Percentiles rank a stretch among this genome's conserved stretches.
Conservation (phyloP, 2,888 invertebrate genomes). For the Odontocolon sp. region DNA sequence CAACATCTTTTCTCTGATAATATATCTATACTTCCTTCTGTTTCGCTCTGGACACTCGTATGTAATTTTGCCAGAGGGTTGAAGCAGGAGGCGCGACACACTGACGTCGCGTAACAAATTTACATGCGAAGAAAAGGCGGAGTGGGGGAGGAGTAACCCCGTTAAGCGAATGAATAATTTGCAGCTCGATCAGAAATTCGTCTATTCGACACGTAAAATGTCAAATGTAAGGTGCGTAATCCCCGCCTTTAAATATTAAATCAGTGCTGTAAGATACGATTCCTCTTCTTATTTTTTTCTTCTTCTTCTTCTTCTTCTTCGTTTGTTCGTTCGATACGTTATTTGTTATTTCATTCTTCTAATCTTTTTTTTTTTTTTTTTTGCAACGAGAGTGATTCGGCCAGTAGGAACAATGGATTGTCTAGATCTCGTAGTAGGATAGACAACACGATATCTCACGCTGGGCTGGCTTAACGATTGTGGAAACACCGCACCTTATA, state of each 20-base stretch:
- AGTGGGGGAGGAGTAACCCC: not conserved
- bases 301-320: not conserved
- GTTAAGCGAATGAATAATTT: constrained; percentile 21
- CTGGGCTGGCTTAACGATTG: constrained; percentile 41
- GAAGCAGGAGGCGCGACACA: not conserved
- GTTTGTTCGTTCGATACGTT: not conserved
- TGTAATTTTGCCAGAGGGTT: not conserved
- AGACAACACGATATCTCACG: constrained; percentile 44
- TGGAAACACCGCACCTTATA: constrained; percentile 43
- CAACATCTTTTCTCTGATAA: constrained; percentile 15
- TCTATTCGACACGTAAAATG: constrained; percentile 35
- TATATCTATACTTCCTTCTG: not conserved
- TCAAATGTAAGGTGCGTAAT: constrained; percentile 44
- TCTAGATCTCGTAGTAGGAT: constrained; percentile 39
- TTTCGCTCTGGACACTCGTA: constrained; percentile 4
- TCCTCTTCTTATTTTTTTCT: not conserved
- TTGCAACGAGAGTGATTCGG: constrained; percentile 44
- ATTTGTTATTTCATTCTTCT: not conserved
- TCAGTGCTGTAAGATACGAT: constrained; percentile 9
- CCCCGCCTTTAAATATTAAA: not conserved
- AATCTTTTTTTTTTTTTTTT: constrained; percentile 13
- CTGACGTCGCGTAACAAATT: no score
- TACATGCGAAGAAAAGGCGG: not conserved
- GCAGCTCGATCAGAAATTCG: constrained; percentile 3
- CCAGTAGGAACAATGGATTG: constrained; percentile 44